These are phyloP conservation scores for Disparrhopalites patrizii DNA, from an alignment of 2,888 invertebrate species.

Conservation along the genomic window DNA sequence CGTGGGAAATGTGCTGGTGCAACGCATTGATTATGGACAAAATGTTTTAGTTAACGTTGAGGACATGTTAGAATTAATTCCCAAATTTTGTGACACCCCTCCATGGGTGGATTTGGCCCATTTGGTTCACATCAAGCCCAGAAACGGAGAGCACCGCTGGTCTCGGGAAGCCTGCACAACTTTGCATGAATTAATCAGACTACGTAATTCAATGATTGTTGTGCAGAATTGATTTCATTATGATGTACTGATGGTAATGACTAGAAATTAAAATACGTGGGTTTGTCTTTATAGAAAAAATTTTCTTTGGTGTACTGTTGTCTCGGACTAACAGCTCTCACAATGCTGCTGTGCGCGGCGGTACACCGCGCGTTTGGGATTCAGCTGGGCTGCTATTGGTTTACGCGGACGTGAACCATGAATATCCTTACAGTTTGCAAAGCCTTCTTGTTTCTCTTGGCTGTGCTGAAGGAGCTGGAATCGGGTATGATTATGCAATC, in stretches of 20 bases:
- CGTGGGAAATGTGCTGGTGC: background rate
- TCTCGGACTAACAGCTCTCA: background rate
- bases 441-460: conserved; percentile 4
- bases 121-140: conserved; percentile 21
- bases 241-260: too few relatives aligned
- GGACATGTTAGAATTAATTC: conserved; percentile 17
- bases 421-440: conserved; percentile 2
- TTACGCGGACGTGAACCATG: background rate
- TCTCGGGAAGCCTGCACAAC: background rate
- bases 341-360: too few relatives aligned
- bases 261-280: too few relatives aligned
- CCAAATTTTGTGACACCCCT: background rate
- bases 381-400: conserved; percentile 8
- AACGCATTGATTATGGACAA: conserved; percentile 8
- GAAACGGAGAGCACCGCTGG: background rate
- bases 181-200: too few relatives aligned
- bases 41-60: background rate
- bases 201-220: too few relatives aligned
- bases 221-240: too few relatives aligned
- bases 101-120: conserved; percentile 4
- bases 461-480: conserved; percentile 16
- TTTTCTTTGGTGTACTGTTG: background rate
- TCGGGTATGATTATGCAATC: conserved; percentile 18
- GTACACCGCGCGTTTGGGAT: too few relatives aligned
- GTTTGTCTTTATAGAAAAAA: background rate